A percentile compares a stretch with the other conserved stretches of the same genome.
phyloP scores from a whole-genome alignment of 2,113 vertebrate genomes.

The Cyprinus carpio region DNA sequence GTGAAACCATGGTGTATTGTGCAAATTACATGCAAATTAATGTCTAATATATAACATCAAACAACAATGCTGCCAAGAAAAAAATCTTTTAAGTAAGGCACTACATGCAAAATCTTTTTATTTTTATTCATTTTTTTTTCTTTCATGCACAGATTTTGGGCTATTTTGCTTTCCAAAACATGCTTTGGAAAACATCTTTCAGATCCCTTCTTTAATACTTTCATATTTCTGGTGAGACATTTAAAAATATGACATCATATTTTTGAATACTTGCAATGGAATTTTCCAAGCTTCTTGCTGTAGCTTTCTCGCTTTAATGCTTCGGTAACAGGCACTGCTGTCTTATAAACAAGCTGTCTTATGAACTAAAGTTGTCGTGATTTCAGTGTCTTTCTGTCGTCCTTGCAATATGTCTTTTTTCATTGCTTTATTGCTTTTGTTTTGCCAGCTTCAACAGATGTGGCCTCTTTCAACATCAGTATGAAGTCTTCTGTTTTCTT shows the following conservation, averaged over 20 bases:
- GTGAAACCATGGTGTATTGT: neutral
- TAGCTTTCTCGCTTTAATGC: neutral
- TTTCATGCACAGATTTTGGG: neutral
- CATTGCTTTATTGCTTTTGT: slow-evolving; percentile 36
- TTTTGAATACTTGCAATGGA: slow-evolving; percentile 19
- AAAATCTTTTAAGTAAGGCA: too few relatives aligned
- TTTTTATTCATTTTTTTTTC: too few relatives aligned
- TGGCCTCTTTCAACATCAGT: slow-evolving; percentile 67
- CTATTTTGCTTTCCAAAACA: too few relatives aligned
- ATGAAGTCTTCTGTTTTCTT: slow-evolving; percentile 67
- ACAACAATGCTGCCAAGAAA: neutral
- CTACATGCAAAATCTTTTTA: too few relatives aligned
- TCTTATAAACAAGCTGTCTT: slow-evolving; percentile 28
- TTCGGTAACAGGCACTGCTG: slow-evolving; percentile 33
- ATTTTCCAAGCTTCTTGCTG: slow-evolving; percentile 26
- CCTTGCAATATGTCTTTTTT: slow-evolving; percentile 60
- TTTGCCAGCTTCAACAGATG: slow-evolving; percentile 67
- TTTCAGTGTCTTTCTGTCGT: slow-evolving; percentile 34
- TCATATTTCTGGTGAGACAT: neutral
- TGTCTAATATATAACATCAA: neutral
- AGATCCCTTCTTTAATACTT: neutral
- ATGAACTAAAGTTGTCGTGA: slow-evolving; percentile 15
- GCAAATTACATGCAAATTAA: neutral
- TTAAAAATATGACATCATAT: slow-evolving; percentile 27
- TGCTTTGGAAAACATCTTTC: neutral